Conservation (phyloP, 1,140 invertebrate species). For the Rhagoletis zephyria region DNA sequence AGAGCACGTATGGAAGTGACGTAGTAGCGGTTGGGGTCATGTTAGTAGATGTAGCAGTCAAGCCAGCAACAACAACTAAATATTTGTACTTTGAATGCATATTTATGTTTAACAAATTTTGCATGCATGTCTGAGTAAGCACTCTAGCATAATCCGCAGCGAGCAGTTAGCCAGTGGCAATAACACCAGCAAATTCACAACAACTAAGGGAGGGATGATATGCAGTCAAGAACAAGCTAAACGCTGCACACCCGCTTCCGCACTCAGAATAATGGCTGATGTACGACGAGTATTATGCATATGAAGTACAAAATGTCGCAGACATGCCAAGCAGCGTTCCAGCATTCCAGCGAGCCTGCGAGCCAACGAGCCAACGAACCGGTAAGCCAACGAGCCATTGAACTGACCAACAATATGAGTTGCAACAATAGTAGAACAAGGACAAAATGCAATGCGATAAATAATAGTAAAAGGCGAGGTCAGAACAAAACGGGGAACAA, state of each 20-base stretch:
- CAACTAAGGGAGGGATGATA: background rate
- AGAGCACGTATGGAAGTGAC: background rate
- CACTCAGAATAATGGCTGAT: background rate
- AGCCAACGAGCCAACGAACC: no score
- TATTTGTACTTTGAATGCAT: constrained; percentile 45
- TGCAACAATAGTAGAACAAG: constrained; percentile 47
- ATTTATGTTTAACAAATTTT: constrained; percentile 52
- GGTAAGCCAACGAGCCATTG: constrained; percentile 10
- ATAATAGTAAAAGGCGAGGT: constrained; percentile 29
- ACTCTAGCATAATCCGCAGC: constrained; percentile 46
- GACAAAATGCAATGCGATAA: constrained; percentile 46
- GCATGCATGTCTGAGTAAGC: constrained; percentile 48
- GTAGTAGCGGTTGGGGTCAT: background rate
- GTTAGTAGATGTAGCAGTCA: background rate
- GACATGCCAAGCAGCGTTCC: constrained; percentile 18
- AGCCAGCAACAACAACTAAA: constrained; percentile 4
- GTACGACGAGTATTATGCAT: constrained; percentile 15
- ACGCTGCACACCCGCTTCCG: background rate
- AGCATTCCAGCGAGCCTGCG: no score
- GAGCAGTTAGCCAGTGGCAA: background rate
- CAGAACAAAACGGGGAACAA: constrained; percentile 2
- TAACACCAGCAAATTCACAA: background rate
- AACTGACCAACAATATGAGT: constrained; percentile 4
- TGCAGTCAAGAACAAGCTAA: background rate
- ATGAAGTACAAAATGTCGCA: constrained; percentile 37